Base-by-base conservation (phyloP, 2,113 vertebrate genomes). In the Prunella himalayana region DNA sequence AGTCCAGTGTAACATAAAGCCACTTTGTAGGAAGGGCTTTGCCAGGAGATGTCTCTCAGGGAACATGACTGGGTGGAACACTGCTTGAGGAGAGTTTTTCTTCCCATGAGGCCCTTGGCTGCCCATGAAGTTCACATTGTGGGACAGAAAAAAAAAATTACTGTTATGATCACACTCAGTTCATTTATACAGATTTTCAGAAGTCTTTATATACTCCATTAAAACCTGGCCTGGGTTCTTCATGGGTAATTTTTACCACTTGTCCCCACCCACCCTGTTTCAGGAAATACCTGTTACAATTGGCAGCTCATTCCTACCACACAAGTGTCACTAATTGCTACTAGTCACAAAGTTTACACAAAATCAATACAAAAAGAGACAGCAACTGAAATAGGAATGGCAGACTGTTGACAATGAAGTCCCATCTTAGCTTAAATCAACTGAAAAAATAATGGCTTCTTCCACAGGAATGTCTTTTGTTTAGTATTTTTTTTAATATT, bases 201-300 rank as follows among this genome's bases (percentile, higher is more conserved):
- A 81, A 77, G 66, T n/a, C 51, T 94, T 95, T 95, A 77, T 66
- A 19, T 88, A 61, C 56, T 91, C 37, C 41, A 39, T 75, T 63
- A 72, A 95, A 94, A 82, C 21, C 51, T 50, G 44, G 41, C 25
- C 59, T 19, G 3, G 39, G 18, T 88, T 90, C 79, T 54, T 95
- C 31, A 50, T 42, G 42, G 25, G 54, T 63, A 84, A 89, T 28
- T 37, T 80, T 96, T 94, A 80, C 60, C 18, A 59, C 60, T 84
- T 92, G 54, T 93, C 10, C 35, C 81, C 6, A 3, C 35, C 72
- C 11, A 57, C 25, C 44, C 35, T 28, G 2, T 87, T 95, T 93
- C 64, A 84, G 90, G 88, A 90, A 97, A 86, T 83, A 66, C 75
- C 50, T 92, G 60, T 82, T 95, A 86, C 77, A 79, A 37, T 1